Base-by-base conservation (phyloP, 1,140 invertebrate genomes). In the Centruroides vittatus region DNA sequence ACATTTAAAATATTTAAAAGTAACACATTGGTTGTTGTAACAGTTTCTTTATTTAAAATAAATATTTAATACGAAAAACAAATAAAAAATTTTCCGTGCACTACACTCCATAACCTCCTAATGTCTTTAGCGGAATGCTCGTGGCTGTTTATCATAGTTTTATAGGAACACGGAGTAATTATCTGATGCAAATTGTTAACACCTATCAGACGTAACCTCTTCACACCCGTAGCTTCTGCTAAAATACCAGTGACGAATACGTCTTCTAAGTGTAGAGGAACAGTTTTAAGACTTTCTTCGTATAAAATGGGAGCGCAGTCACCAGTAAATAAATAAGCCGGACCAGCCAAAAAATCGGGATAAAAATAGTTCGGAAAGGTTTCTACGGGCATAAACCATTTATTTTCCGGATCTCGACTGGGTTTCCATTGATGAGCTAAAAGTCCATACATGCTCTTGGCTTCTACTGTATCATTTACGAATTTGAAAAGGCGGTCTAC, bases 371-470 rank as follows among this genome's bases (percentile, higher is more conserved):
- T 51, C 13, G 52, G 57, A 56, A 62, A 70, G 41, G 64, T 61
- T 54, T 55, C 55, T 57, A 57, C 57, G 36, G 68, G 67, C 47
- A 66, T 61, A 50, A 59, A 68, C 63, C 65, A 65, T 70, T 93
- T 93, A 52, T 85, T 68, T 53, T 52, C 50, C 5, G 3, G 84
- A 66, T 88, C 88, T 35, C 89, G 77, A 62, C 89, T 85, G 0
- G 89, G 89, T 69, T 86, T 86, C 86, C 88, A 91, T 70, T 85
- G 85, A 64, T 82, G 83, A 0, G 88, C 87, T 57, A 91, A 72
- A 48, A 87, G 81, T 0, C 89, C 90, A 69, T 84, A 90, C 5
- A 69, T 69, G 10, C 48, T 34, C 41, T 58, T 61, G 12, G 60
- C 55, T 35, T 60, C 35, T 49, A 60, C 63, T 58, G 52, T 48